Evolutionary conservation across 2,797 vertebrate genomes (phyloP).

Genomic region (Anguilla anguilla): DNA sequence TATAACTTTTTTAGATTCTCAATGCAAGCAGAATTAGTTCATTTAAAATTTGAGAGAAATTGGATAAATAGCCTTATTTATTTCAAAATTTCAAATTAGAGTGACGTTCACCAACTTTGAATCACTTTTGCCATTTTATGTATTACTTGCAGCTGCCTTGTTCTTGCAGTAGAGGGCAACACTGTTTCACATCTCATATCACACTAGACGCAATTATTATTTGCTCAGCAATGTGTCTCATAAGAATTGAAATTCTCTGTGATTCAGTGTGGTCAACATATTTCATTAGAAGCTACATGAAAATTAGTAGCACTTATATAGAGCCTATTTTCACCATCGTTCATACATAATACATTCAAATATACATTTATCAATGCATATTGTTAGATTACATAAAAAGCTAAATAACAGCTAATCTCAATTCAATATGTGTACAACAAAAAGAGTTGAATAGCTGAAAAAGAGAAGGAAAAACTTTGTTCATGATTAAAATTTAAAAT

Average conservation of each 20-base stretch:
- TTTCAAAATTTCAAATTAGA: neutral
- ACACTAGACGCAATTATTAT: neutral
- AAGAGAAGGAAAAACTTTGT: neutral
- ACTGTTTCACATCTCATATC: neutral
- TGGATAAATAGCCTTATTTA: neutral
- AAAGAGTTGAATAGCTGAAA: neutral
- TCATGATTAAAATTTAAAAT: neutral
- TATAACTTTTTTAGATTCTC: too few species aligned
- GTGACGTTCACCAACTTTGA: neutral
- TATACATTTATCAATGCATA: neutral
- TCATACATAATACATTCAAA: neutral
- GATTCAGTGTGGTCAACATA: neutral
- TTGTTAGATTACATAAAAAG: neutral
- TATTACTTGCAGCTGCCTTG: neutral
- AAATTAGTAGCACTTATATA: neutral
- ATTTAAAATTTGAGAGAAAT: too few species aligned
- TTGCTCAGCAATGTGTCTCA: neutral
- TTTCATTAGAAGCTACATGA: neutral
- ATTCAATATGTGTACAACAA: neutral
- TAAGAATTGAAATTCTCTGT: neutral
- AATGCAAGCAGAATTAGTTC: too few species aligned
- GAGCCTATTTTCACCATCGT: neutral
- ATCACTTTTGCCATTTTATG: neutral
- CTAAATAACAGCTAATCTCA: neutral
- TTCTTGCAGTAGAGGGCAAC: slow-evolving; percentile 19